These are phyloP conservation scores for Euzophera pinguis DNA, from an alignment of 2,888 invertebrate genomes.

Conservation along the genomic window DNA sequence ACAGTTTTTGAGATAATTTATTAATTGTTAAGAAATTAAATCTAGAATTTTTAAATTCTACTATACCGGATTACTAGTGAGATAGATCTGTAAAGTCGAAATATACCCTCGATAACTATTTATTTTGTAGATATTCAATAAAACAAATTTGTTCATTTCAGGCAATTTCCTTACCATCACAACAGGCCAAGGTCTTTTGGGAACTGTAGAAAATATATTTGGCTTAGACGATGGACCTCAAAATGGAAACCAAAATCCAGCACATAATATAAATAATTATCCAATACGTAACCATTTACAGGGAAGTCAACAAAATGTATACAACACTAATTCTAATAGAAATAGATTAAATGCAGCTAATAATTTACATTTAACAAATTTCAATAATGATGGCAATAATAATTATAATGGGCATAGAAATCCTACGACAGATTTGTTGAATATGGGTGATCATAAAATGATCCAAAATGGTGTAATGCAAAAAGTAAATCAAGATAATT, in stretches of 20 bases:
- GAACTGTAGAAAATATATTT: not conserved
- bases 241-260: not conserved
- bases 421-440: not conserved
- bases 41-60: too few species aligned
- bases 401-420: not conserved
- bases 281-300: not conserved
- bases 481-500: slow-evolving; percentile 6
- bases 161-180: not conserved
- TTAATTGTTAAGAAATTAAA: too few species aligned
- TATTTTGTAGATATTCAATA: too few species aligned
- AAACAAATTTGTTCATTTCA: not conserved
- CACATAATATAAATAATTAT: not conserved
- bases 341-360: not conserved
- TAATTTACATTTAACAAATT: not conserved
- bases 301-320: not conserved
- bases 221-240: not conserved
- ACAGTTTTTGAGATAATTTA: too few species aligned
- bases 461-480: slow-evolving; percentile 3
- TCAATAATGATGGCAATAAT: not conserved
- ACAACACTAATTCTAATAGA: not conserved
- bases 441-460: not conserved
- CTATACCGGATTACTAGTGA: too few species aligned
- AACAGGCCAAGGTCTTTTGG: not conserved
- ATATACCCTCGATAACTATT: too few species aligned
- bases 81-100: too few species aligned